Evolutionary conservation across 37 sponge, comb jelly and placozoan genomes (phyloP), one percentile per base, ranked within the genome.

Genomic region (Tethya wilhelma): DNA sequence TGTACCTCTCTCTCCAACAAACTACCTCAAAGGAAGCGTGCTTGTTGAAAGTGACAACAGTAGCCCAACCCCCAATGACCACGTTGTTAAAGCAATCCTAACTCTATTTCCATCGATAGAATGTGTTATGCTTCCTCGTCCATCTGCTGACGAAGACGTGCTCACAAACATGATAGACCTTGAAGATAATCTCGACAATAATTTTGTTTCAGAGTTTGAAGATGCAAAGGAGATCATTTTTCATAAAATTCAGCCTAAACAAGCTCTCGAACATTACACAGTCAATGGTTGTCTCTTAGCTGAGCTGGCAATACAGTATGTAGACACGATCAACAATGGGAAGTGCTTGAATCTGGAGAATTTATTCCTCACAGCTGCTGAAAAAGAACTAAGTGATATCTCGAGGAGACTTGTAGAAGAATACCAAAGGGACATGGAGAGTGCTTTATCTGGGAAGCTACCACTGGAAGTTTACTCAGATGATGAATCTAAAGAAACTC

Each of bases 81-180:
- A 26, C 38, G 36, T 29, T 29, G 28, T 65, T 34, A 30, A 34
- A 36, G 66, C 66, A 5, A 34, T 65, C 6, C 20, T 20, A 36
- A 65, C 4, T 3, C 38, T 65, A 2, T 65, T 65, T 65, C 66
- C 66, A 5, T 65, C 66, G 19, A 65, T 65, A 26, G 66, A 65
- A 19, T 65, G 66, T 65, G 38, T 20, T 19, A 65, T 26, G 28
- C 37, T 65, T 20, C 66, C 66, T 26, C 31, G 66, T 36, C 66
- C 66, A 65, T 26, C 28, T 30, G 37, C 37, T 29, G 66, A 65
- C 20, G 66, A 17, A 3, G 28, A 30, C 37, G 12, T 65, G 14
- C 34, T 65, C 34, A 65, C 38, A 6, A 36, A 34, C 4, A 65
- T 65, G 33, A 4, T 19, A 31, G 34, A 19, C 4, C 14, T 36